phyloP scores from a whole-genome alignment of 2,888 invertebrate species.

The Melipona bicolor region DNA sequence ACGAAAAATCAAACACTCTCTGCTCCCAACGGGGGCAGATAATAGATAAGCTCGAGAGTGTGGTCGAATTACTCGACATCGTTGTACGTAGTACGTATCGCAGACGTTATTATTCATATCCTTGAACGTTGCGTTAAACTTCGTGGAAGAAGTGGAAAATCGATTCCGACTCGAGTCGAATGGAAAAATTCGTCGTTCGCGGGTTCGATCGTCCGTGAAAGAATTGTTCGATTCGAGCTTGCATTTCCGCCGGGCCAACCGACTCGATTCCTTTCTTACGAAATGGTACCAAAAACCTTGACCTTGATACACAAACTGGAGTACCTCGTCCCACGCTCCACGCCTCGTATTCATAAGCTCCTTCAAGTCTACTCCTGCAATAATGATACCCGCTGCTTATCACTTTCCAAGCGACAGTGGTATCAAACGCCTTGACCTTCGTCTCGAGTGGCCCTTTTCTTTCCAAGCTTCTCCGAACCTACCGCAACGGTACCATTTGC shows the following conservation, averaged over 20 bases:
- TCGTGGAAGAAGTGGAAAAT: not conserved
- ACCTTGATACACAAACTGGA: constrained; percentile 9
- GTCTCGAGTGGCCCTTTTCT: not conserved
- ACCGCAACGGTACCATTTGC: not conserved
- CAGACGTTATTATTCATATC: not conserved
- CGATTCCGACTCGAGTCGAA: not conserved
- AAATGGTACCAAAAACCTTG: constrained; percentile 24
- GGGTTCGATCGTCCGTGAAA: not conserved
- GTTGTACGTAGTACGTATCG: not conserved
- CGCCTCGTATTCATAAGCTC: not conserved
- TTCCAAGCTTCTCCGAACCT: not conserved
- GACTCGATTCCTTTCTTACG: not conserved
- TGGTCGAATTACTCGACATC: not conserved
- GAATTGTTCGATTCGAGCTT: not conserved
- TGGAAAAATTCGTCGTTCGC: not conserved
- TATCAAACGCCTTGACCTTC: constrained; percentile 24
- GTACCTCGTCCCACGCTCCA: not conserved
- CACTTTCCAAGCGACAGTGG: constrained; percentile 2
- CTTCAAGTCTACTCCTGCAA: constrained; percentile 6
- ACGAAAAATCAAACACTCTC: constrained; percentile 9
- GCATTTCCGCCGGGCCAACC: too few relatives aligned
- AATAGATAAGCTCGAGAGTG: constrained; percentile 13
- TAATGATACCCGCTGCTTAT: constrained; percentile 32
- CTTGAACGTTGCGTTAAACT: not conserved
- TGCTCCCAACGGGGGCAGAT: not conserved